Base-by-base conservation (phyloP, 2,888 invertebrate species). In the Macrosoma leucophasiata region DNA sequence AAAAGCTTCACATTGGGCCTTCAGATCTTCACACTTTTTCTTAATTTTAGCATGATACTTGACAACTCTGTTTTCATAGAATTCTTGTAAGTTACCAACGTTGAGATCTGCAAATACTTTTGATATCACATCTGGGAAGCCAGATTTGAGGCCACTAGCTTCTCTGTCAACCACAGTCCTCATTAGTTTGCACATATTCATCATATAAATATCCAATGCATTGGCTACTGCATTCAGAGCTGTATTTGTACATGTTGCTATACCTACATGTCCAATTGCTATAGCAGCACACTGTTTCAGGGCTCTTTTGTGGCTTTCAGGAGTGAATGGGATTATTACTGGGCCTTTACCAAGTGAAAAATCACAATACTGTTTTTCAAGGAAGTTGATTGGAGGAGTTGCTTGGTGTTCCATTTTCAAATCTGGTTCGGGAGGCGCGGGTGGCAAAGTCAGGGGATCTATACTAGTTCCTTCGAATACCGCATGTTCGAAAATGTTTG, bases 71-170 rank as follows among this genome's bases (percentile, higher is more conserved):
- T 66, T 73, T n/a, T 79, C 60, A 50, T 84, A 84, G 53, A 84
- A 85, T 2, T 75, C 63, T 46, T 77, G 75, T 2, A 85, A 47
- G 38, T 78, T 70, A 0, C 76, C 77, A 38, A 85, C 62, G 56
- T 79, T 70, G 3, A 85, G 51, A 26, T 85, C 85, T 2, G 71
- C 45, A 24, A 85, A 72, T 8, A 84, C 79, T 62, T 84, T 85
- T n/a, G 81, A 65, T 39, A 84, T 64, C 0, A 70, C 60, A 58
- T 85, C 85, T 8, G 84, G 74, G 29, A 69, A 85, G 1, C 85
- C 84, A 8, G 75, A 75, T 36, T 66, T 70, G 3, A 74, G 43
- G 1, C 76, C 72, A 18, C 69, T 66, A 1, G 84, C 78, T 61
- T 85, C 78, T 46, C 59, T 70, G 37, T 85, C 84, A 1, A 71